A percentile compares a stretch with the other conserved stretches of the same genome.
Conservation (phyloP, 2,888 invertebrate genomes). For the Macrophya alboannulata region DNA sequence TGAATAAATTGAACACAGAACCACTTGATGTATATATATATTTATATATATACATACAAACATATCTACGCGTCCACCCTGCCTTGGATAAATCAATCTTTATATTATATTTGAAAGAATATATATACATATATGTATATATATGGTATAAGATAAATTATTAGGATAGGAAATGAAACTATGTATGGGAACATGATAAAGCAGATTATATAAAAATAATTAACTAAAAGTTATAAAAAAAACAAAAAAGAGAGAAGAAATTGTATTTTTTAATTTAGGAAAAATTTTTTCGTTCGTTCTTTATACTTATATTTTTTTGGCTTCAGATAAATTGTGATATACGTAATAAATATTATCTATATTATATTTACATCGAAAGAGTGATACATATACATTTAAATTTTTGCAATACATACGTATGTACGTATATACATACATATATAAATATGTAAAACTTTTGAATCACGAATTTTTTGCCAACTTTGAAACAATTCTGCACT, state of each 20-base stretch:
- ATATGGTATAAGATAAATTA: not conserved
- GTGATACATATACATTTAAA: not conserved
- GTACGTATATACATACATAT: too few relatives aligned
- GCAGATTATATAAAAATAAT: constrained; percentile 17
- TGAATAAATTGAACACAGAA: too few relatives aligned
- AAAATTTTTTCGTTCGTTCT: not conserved
- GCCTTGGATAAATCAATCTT: not conserved
- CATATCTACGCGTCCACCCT: not conserved
- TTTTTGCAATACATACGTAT: too few relatives aligned
- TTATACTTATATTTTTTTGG: constrained; percentile 19
- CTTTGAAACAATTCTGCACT: not conserved
- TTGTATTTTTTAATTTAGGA: constrained; percentile 43
- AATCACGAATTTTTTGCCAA: not conserved
- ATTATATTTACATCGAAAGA: not conserved
- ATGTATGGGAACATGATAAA: constrained; percentile 50
- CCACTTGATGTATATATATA: too few relatives aligned
- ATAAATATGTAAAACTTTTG: not conserved
- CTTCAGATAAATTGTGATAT: constrained; percentile 44
- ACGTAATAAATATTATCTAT: constrained; percentile 48
- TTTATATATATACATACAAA: too few relatives aligned
- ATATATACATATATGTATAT: not conserved
- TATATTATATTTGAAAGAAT: not conserved
- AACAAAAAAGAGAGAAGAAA: not conserved
- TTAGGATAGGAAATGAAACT: constrained; percentile 17
- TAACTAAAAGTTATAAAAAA: constrained; percentile 37